A percentile compares a stretch with the other conserved stretches of the same genome.
Evolutionary conservation across 2,888 invertebrate species (phyloP).

Genomic region (Autographa gamma): DNA sequence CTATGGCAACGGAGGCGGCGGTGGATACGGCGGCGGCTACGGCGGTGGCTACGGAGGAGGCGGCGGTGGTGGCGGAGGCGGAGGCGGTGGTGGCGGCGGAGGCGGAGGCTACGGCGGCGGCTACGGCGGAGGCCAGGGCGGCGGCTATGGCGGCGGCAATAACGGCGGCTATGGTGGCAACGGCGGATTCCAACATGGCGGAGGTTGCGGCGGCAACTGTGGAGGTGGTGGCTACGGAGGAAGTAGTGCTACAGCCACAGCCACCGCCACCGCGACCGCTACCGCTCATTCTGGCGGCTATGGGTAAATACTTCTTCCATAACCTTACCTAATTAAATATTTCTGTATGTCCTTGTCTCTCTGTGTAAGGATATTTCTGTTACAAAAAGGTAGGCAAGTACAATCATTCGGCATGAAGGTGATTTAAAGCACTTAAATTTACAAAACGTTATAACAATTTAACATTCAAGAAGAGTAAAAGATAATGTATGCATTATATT

Average conservation of each 20-base stretch:
- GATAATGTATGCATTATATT: slow-evolving; percentile 12
- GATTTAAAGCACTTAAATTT: background rate
- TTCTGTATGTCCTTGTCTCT: no score
- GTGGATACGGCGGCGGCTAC: slow-evolving; percentile 57
- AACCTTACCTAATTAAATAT: background rate
- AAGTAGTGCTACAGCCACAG: slow-evolving; percentile 65
- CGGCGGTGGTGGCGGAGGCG: slow-evolving; percentile 34
- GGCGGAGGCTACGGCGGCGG: slow-evolving; percentile 34
- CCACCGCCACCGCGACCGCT: slow-evolving; percentile 62
- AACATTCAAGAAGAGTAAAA: slow-evolving; percentile 12
- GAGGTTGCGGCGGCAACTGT: slow-evolving; percentile 26
- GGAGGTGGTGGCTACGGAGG: slow-evolving; percentile 41
- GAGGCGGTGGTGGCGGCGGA: slow-evolving; percentile 33
- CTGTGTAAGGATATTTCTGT: no score
- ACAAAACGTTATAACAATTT: slow-evolving; percentile 10
- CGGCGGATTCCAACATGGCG: slow-evolving; percentile 14
- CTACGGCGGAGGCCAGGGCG: slow-evolving; percentile 36
- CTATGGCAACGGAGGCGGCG: slow-evolving; percentile 37
- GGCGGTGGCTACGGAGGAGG: slow-evolving; percentile 43
- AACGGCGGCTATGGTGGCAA: slow-evolving; percentile 30
- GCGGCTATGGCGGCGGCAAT: slow-evolving; percentile 34
- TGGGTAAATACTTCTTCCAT: slow-evolving; percentile 26
- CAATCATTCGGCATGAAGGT: background rate
- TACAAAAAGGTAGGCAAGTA: no score
- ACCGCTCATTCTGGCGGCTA: slow-evolving; percentile 35